These are phyloP conservation scores for Hyposmocoma kahamanoa DNA, from an alignment of 1,140 invertebrate species.

Conservation along the genomic window DNA sequence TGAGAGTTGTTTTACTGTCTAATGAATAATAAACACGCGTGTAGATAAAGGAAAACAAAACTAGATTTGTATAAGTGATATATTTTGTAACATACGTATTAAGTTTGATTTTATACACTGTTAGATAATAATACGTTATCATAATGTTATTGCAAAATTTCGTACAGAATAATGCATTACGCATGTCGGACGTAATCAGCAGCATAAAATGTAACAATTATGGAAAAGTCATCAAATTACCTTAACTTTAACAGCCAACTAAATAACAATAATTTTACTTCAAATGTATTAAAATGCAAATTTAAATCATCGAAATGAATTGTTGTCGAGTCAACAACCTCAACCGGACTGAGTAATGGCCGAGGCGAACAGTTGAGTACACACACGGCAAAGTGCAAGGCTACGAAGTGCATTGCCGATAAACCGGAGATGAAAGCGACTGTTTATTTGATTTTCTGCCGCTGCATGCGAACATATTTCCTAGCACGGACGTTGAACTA, in stretches of 20 bases:
- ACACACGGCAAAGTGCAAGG: slow-evolving; percentile 58
- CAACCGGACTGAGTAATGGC: slow-evolving; percentile 37
- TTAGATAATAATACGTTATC: too few relatives aligned
- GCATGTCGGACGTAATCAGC: too few relatives aligned
- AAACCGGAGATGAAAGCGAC: slow-evolving; percentile 66
- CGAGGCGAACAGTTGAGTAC: slow-evolving; percentile 42
- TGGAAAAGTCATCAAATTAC: too few relatives aligned
- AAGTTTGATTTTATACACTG: too few relatives aligned
- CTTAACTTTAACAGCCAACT: too few relatives aligned
- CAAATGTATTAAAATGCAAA: slow-evolving; percentile 25
- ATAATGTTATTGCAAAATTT: too few relatives aligned
- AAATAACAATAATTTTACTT: too few relatives aligned
- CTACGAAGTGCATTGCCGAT: slow-evolving; percentile 66
- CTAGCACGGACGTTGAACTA: slow-evolving; percentile 46
- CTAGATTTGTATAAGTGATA: too few relatives aligned
- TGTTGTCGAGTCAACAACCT: slow-evolving; percentile 47
- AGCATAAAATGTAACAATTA: too few relatives aligned
- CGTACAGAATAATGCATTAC: too few relatives aligned
- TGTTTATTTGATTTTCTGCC: slow-evolving; percentile 70
- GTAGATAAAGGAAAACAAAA: slow-evolving; percentile 8
- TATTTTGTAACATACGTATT: too few relatives aligned
- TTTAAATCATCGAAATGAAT: slow-evolving; percentile 30
- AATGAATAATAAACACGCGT: slow-evolving; percentile 44
- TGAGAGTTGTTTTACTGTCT: slow-evolving; percentile 37
- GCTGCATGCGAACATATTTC: slow-evolving; percentile 46